A percentile compares a stretch with the other conserved stretches of the same genome.
These are phyloP conservation scores for Boloria selene DNA, from an alignment of 2,888 invertebrate species.

Conservation along the genomic window DNA sequence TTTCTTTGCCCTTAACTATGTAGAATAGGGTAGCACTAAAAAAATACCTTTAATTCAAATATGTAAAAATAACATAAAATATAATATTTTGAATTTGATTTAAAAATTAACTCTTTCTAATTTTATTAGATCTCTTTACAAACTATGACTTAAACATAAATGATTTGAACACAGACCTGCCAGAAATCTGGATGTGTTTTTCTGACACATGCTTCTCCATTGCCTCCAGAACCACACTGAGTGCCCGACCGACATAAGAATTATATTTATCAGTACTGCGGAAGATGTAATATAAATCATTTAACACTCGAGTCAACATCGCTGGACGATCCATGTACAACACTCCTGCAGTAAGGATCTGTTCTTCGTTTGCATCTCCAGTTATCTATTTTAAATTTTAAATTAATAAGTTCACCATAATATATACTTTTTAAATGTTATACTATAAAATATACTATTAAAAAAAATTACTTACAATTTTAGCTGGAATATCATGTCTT, in stretches of 20 bases:
- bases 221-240: constrained; percentile 91
- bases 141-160: background rate
- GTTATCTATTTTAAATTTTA: constrained; percentile 84
- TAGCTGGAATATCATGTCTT: constrained; percentile 95
- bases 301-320: constrained; percentile 91
- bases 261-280: constrained; percentile 88
- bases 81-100: background rate
- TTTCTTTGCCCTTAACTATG: constrained; percentile 94
- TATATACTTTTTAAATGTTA: background rate
- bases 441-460: background rate
- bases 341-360: constrained; percentile 92
- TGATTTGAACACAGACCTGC: constrained; percentile 82
- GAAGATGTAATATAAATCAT: constrained; percentile 94
- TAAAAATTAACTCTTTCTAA: no score
- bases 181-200: constrained; percentile 95
- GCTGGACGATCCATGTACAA: constrained; percentile 93
- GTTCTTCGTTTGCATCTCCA: constrained; percentile 95
- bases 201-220: constrained; percentile 94
- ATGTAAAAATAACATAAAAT: background rate
- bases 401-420: constrained; percentile 7
- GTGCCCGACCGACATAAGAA: constrained; percentile 87
- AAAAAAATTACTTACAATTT: constrained; percentile 81
- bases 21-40: constrained; percentile 96
- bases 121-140: no score
- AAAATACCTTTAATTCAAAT: constrained; percentile 38